A percentile compares a stretch with the other conserved stretches of the same genome.
Conservation (phyloP, 2,797 vertebrate species). For the Microctenopoma steveboyesi region DNA sequence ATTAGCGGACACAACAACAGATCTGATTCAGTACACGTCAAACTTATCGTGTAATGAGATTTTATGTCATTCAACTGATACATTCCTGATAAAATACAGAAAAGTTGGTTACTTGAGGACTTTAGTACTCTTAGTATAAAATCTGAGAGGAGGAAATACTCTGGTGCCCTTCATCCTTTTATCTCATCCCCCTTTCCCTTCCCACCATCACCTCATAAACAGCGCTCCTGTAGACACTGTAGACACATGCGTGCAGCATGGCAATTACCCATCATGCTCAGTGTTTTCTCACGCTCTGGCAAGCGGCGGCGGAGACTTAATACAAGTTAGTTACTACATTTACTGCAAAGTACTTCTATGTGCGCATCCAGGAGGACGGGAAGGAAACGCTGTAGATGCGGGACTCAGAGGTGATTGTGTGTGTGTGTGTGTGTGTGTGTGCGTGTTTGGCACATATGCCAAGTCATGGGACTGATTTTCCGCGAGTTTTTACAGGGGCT, state of each 20-base stretch:
- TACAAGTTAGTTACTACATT: slow-evolving; percentile 72
- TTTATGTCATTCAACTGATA: slow-evolving; percentile 14
- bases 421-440: slow-evolving; percentile 46
- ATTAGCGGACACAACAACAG: slow-evolving; percentile 45
- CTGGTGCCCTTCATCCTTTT: slow-evolving; percentile 45
- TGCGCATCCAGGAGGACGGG: slow-evolving; percentile 35
- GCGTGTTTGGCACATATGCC: slow-evolving; percentile 61
- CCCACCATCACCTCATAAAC: slow-evolving; percentile 69
- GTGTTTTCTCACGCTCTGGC: slow-evolving; percentile 81
- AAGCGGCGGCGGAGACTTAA: slow-evolving; percentile 68
- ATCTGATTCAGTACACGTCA: slow-evolving; percentile 10
- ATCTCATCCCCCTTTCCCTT: slow-evolving; percentile 39
- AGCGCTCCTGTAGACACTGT: slow-evolving; percentile 67
- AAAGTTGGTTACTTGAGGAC: slow-evolving; percentile 18
- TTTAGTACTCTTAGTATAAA: slow-evolving; percentile 23
- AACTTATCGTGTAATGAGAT: neutral
- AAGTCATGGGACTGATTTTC: slow-evolving; percentile 82
- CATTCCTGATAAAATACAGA: slow-evolving; percentile 2
- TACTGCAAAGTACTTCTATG: slow-evolving; percentile 48
- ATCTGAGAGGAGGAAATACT: slow-evolving; percentile 26
- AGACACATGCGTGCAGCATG: slow-evolving; percentile 66
- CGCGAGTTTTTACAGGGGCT: slow-evolving; percentile 81
- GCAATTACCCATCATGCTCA: slow-evolving; percentile 83
- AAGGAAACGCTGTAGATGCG: slow-evolving; percentile 30
- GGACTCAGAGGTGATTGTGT: slow-evolving; percentile 59